Evolutionary conservation across 2,797 vertebrate genomes (phyloP).

Genomic region (Darevskia nairensis): DNA sequence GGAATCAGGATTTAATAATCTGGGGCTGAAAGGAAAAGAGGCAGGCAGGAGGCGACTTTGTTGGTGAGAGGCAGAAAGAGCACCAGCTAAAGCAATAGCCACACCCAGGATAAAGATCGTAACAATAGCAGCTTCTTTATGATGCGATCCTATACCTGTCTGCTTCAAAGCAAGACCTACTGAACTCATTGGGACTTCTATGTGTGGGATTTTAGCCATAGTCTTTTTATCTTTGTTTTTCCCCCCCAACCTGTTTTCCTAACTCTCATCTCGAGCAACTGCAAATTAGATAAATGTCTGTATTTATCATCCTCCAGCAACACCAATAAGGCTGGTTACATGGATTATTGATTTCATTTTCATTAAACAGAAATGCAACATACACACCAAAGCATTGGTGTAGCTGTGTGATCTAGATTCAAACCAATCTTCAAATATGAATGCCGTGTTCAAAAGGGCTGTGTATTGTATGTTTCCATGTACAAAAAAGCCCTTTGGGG

Average conservation of each 20-base stretch:
- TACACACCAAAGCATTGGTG: too few relatives aligned
- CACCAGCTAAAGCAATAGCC: not conserved
- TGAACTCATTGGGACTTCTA: too few relatives aligned
- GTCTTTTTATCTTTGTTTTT: not conserved
- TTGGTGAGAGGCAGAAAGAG: not conserved
- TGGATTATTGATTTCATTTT: conserved; percentile 7
- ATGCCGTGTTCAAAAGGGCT: not conserved
- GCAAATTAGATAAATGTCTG: not conserved
- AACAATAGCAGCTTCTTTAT: too few relatives aligned
- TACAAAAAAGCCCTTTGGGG: not conserved
- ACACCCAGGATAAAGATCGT: not conserved
- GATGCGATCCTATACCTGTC: too few relatives aligned
- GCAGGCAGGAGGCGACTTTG: not conserved
- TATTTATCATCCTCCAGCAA: not conserved
- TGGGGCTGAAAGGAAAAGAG: not conserved
- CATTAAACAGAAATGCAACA: not conserved
- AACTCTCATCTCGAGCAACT: not conserved
- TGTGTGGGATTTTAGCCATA: too few relatives aligned
- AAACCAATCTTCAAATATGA: not conserved
- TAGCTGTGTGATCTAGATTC: not conserved
- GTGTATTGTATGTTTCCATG: not conserved
- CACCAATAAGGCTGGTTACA: not conserved
- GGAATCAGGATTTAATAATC: not conserved
- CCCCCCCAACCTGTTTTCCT: not conserved
- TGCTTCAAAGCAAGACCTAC: too few relatives aligned